These are phyloP conservation scores for Clarias laeviceps DNA, from an alignment of 2,797 vertebrate genomes.

Conservation along the genomic window DNA sequence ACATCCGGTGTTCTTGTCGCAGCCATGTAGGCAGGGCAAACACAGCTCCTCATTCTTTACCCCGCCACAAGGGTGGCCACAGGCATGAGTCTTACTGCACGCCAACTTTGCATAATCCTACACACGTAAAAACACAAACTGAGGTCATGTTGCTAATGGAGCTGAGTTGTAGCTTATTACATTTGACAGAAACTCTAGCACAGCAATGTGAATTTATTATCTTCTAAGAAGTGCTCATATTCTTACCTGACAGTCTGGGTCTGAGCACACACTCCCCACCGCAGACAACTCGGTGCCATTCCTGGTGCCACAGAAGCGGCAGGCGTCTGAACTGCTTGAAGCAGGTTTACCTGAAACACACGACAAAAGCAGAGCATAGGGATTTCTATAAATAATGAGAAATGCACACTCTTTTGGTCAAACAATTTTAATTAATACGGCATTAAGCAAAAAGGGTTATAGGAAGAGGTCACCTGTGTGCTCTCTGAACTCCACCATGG, in stretches of 20 bases:
- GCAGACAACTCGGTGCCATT: slow-evolving; percentile 95
- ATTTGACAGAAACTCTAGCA: not conserved
- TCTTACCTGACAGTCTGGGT: slow-evolving; percentile 93
- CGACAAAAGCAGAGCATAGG: not conserved
- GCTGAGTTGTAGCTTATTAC: not conserved
- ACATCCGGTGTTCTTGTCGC: slow-evolving; percentile 86
- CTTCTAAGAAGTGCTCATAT: not conserved
- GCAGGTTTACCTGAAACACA: slow-evolving; percentile 87
- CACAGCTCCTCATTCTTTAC: slow-evolving; percentile 95
- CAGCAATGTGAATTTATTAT: not conserved
- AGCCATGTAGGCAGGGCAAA: slow-evolving; percentile 93
- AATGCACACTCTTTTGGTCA: not conserved
- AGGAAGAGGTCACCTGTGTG: slow-evolving; percentile 85
- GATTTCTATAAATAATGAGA: not conserved
- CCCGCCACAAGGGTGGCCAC: slow-evolving; percentile 94
- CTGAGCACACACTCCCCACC: slow-evolving; percentile 96
- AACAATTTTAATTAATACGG: slow-evolving; percentile 2
- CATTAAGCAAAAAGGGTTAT: not conserved
- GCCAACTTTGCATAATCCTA: slow-evolving; percentile 97
- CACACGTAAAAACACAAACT: slow-evolving; percentile 21
- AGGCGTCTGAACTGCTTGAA: slow-evolving; percentile 94
- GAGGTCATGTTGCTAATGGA: not conserved
- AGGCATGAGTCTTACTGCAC: slow-evolving; percentile 93
- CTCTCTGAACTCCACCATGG: slow-evolving; percentile 99
- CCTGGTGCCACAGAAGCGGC: slow-evolving; percentile 96